Base-by-base conservation (phyloP, 2,888 invertebrate species). In the Mechanitis messenoides region DNA sequence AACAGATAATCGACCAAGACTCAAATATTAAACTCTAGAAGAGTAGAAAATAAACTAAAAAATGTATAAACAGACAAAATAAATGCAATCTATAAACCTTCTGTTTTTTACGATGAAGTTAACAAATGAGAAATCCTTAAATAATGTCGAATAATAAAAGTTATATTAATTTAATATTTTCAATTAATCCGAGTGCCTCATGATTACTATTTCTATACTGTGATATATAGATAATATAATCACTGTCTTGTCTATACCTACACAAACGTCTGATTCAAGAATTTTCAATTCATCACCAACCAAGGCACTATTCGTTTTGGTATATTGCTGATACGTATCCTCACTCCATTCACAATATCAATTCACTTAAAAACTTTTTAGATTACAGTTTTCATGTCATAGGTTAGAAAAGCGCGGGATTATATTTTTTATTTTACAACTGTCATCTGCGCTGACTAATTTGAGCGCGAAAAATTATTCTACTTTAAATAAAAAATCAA, bases 121-220 rank as follows among this genome's bases (percentile, higher is more conserved):
- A 89, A 89, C 87, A 84, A 88, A 86, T 81, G 78, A 85, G 74
- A 84, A 72, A 74, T 70, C 66, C 69, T 71, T 79, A 80, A 79
- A 78, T 79, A 80, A 81, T 82, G 76, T 81, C 78, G 75, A 78
- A 75, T 76, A 74, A 72, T 73, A 76, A 78, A 79, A 73, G 74
- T 80, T 75, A 50, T 50, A 78, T 73, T 78, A 80, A 80, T 78
- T 80, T 80, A 79, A 76, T 76, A 80, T 80, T 80, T 81, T 82
- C 78, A 83, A 77, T 83, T 83, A 85, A 79, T 79, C 79, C 71
- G 76, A 84, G 90, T 89, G 90, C 87, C 87, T 73, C 71, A 86
- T 88, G 90, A 90, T 90, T 90, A 89, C 79, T 90, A 90, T 90
- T 85, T 89, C 90, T 90, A 90, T 90, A 90, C 90, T 74, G 89